Percentiles rank a stretch among this genome's conserved stretches.
phyloP scores from a whole-genome alignment of 2,888 invertebrate genomes.

The Agonopterix alstromeriana region DNA sequence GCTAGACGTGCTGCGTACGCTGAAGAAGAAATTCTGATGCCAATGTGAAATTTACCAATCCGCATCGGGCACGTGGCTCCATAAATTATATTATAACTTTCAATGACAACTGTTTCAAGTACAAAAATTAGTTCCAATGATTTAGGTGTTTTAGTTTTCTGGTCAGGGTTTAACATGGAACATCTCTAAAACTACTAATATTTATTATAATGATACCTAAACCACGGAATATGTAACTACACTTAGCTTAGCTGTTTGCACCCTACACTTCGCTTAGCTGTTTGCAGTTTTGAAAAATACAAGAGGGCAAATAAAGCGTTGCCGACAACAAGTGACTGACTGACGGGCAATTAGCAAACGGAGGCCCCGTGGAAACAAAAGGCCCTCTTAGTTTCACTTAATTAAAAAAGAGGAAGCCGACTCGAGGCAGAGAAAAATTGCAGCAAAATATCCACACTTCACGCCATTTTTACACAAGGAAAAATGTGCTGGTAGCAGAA shows the following conservation, averaged over 20 bases:
- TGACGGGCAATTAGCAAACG: conserved; percentile 59
- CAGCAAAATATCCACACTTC: conserved; percentile 21
- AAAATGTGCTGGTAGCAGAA: not conserved
- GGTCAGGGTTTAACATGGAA: too few relatives aligned
- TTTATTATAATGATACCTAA: too few relatives aligned
- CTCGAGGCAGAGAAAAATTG: conserved; percentile 37
- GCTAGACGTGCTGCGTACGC: too few relatives aligned
- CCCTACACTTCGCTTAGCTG: not conserved
- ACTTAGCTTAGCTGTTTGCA: not conserved
- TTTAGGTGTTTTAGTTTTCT: too few relatives aligned
- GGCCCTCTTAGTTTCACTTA: conserved; percentile 63
- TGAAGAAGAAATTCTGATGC: too few relatives aligned
- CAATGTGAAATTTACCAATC: too few relatives aligned
- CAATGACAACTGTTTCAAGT: too few relatives aligned
- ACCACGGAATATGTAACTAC: too few relatives aligned
- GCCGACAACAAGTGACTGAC: conserved; percentile 62
- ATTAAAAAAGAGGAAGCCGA: conserved; percentile 55
- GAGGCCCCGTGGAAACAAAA: conserved; percentile 43
- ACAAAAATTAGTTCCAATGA: too few relatives aligned
- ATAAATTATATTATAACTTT: too few relatives aligned
- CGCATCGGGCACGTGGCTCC: too few relatives aligned
- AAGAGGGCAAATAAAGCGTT: conserved; percentile 43
- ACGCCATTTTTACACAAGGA: not conserved
- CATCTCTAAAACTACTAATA: too few relatives aligned
- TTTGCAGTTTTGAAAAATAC: not conserved